A percentile compares a stretch with the other conserved stretches of the same genome.
Conservation (phyloP, 2,888 invertebrate species). For the Nysson spinosus region DNA sequence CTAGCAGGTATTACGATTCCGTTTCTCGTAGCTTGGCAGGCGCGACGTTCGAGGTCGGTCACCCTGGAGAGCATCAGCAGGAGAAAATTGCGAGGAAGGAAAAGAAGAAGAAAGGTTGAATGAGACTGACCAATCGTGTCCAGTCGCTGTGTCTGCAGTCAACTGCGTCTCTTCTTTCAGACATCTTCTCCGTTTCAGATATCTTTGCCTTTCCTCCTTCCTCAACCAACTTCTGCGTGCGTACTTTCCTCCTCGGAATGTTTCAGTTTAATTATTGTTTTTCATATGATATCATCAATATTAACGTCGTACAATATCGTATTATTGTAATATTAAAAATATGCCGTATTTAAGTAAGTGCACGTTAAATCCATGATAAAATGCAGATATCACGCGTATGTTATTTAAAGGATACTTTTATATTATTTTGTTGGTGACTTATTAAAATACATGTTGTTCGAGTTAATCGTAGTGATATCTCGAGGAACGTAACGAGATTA, state of each 20-base stretch:
- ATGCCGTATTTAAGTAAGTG: no score
- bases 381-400: no score
- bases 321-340: no score
- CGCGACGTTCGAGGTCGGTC: slow-evolving; percentile 67
- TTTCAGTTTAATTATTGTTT: no score
- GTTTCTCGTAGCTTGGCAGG: slow-evolving; percentile 57
- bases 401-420: no score
- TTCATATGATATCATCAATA: no score
- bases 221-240: neutral
- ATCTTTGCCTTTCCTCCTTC: slow-evolving; percentile 10
- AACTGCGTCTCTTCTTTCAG: slow-evolving; percentile 40
- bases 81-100: slow-evolving; percentile 19
- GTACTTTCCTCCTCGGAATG: neutral
- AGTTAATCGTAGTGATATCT: no score
- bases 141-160: slow-evolving; percentile 53
- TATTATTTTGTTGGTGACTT: no score
- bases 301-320: no score
- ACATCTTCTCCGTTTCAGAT: slow-evolving; percentile 19
- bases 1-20: slow-evolving; percentile 46
- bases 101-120: slow-evolving; percentile 38
- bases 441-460: no score
- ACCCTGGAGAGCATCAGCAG: slow-evolving; percentile 60
- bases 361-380: no score
- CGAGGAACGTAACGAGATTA: no score
- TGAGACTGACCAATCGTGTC: slow-evolving; percentile 56